phyloP scores from a whole-genome alignment of 2,888 invertebrate species.

The Alentia gelatinosa region DNA sequence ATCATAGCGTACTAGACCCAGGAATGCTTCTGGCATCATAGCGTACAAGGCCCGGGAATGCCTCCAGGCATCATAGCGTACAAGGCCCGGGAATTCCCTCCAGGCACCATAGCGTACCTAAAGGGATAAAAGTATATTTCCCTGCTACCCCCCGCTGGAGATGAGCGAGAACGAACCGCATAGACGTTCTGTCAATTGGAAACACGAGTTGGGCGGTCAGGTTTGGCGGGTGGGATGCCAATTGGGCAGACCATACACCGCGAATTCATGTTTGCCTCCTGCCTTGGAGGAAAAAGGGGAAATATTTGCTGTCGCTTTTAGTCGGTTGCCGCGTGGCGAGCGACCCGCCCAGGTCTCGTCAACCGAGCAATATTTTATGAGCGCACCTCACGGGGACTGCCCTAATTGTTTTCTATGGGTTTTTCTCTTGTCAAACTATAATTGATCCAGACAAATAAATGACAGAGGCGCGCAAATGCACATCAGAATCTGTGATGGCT shows the following conservation, averaged over 20 bases:
- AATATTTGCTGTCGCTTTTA: not conserved
- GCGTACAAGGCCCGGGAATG: too few relatives aligned
- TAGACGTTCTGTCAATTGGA: too few relatives aligned
- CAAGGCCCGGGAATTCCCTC: too few relatives aligned
- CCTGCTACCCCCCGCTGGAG: too few relatives aligned
- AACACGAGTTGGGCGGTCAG: too few relatives aligned
- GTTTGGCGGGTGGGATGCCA: too few relatives aligned
- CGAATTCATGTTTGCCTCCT: not conserved
- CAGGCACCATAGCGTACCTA: too few relatives aligned
- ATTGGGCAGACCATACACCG: not conserved
- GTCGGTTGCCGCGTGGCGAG: not conserved
- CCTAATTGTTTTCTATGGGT: slow-evolving; percentile 35
- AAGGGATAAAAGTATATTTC: too few relatives aligned
- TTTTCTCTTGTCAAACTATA: slow-evolving; percentile 49
- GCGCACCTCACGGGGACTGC: not conserved
- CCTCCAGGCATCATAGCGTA: too few relatives aligned
- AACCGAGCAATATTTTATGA: slow-evolving; percentile 10
- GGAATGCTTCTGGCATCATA: too few relatives aligned
- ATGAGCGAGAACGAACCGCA: too few relatives aligned
- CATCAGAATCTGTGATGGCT: not conserved
- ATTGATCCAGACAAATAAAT: slow-evolving; percentile 46
- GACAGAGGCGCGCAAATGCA: slow-evolving; percentile 31
- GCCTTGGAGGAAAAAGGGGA: not conserved
- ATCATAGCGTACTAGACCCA: too few relatives aligned
- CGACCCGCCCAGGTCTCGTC: not conserved